Percentiles rank a stretch among this genome's conserved stretches.
Evolutionary conservation across 1,140 invertebrate species (phyloP).

Genomic region (Ephestia elutella): DNA sequence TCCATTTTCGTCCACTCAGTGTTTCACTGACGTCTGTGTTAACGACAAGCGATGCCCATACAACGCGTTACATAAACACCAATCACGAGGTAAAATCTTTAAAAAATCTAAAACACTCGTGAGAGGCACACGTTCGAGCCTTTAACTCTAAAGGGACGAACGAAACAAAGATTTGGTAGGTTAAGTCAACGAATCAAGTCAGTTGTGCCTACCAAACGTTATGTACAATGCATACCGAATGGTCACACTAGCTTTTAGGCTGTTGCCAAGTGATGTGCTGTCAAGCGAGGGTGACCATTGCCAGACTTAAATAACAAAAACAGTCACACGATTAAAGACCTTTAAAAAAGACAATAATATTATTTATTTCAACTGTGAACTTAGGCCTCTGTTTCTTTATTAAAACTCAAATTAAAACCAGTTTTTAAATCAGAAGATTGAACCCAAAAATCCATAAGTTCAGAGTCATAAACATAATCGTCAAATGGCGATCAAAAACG

Average conservation of each 20-base stretch:
- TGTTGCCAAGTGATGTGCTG: slow-evolving; percentile 28
- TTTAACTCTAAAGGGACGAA: neutral
- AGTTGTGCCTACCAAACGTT: slow-evolving; percentile 61
- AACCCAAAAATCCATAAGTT: slow-evolving; percentile 17
- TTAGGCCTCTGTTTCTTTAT: slow-evolving; percentile 17
- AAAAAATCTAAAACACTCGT: neutral
- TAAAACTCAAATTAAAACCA: no score
- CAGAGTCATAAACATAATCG: slow-evolving; percentile 27
- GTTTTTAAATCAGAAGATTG: no score
- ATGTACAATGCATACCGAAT: slow-evolving; percentile 69
- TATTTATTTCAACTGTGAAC: slow-evolving; percentile 41
- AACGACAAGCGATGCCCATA: slow-evolving; percentile 72
- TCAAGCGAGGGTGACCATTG: slow-evolving; percentile 43
- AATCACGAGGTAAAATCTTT: slow-evolving; percentile 8
- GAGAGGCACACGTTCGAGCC: neutral
- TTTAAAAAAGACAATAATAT: slow-evolving; percentile 61
- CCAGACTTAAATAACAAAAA: slow-evolving; percentile 55
- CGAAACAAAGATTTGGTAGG: slow-evolving; percentile 46
- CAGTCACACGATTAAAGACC: slow-evolving; percentile 62
- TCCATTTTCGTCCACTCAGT: slow-evolving; percentile 26
- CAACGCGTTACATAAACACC: slow-evolving; percentile 50
- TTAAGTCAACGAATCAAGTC: slow-evolving; percentile 47
- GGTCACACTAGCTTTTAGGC: slow-evolving; percentile 38
- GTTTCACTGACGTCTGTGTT: slow-evolving; percentile 55
- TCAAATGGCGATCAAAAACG: slow-evolving; percentile 29